These are phyloP conservation scores for Drosophila pullipes DNA, from an alignment of 2,888 invertebrate species.

Conservation along the genomic window DNA sequence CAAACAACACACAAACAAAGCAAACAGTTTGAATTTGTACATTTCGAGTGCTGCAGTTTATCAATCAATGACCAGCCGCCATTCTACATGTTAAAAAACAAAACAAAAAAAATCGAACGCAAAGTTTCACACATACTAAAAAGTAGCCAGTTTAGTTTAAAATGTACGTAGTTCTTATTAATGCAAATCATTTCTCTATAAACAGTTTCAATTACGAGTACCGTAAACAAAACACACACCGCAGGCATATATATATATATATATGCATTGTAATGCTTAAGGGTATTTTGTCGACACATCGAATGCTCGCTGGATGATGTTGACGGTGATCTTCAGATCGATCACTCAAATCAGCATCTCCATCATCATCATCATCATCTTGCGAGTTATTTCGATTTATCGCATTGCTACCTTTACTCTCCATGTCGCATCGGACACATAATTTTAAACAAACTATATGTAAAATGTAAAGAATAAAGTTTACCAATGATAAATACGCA, in stretches of 20 bases:
- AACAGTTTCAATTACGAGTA: conserved; percentile 29
- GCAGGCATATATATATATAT: conserved; percentile 9
- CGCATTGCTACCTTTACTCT: conserved; percentile 40
- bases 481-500: conserved; percentile 74
- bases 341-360: neutral
- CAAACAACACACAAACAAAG: conserved; percentile 9
- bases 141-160: conserved; percentile 75
- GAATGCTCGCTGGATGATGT: neutral
- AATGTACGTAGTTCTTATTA: conserved; percentile 65
- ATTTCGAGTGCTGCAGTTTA: conserved; percentile 36
- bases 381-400: conserved; percentile 3
- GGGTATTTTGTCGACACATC: conserved; percentile 20
- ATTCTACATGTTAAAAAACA: neutral
- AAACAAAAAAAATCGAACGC: conserved; percentile 9
- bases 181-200: conserved; percentile 56
- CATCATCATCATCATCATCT: conserved; percentile 3
- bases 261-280: conserved; percentile 30
- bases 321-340: neutral
- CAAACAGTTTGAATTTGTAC: conserved; percentile 55
- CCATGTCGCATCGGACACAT: conserved; percentile 63
- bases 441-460: conserved; percentile 69
- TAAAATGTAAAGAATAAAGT: conserved; percentile 78
- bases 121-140: conserved; percentile 60
- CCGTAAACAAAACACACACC: conserved; percentile 9
- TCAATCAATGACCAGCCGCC: conserved; percentile 5